Conservation (phyloP, 2,888 invertebrate genomes). For the Lycocerus yunnanus region DNA sequence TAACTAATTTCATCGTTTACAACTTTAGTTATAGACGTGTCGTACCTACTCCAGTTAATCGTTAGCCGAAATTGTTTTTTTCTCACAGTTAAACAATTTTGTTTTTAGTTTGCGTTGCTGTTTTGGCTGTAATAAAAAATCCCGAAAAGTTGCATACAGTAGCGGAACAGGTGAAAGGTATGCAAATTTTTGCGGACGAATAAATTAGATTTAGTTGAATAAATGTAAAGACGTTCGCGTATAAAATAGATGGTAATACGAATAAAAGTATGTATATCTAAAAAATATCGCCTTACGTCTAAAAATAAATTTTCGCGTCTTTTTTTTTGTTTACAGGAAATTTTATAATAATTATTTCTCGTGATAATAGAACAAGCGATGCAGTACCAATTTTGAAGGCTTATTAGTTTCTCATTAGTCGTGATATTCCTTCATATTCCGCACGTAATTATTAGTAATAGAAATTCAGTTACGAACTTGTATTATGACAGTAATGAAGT, state of each 20-base stretch:
- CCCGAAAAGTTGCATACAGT: not conserved
- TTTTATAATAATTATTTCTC: not conserved
- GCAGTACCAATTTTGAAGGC: not conserved
- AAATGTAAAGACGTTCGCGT: slow-evolving; percentile 3
- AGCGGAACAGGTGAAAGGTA: slow-evolving; percentile 1
- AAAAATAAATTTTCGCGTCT: not conserved
- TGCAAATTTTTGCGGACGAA: slow-evolving; percentile 5
- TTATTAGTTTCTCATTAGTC: slow-evolving; percentile 1
- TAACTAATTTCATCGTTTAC: not conserved
- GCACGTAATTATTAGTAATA: slow-evolving; percentile 18
- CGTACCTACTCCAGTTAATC: not conserved
- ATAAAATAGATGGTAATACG: not conserved
- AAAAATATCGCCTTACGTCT: not conserved
- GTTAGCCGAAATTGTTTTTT: not conserved
- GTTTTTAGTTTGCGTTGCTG: not conserved
- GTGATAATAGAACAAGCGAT: not conserved
- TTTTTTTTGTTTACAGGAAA: not conserved
- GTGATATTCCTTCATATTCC: not conserved
- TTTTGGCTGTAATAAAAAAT: slow-evolving; percentile 1
- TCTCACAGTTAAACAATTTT: not conserved
- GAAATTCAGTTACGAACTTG: slow-evolving; percentile 22
- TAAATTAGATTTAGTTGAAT: slow-evolving; percentile 5
- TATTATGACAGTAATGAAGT: slow-evolving; percentile 25
- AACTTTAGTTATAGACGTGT: slow-evolving; percentile 1
- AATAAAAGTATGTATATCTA: not conserved